These are phyloP conservation scores for Dicycla oo DNA, from an alignment of 2,888 invertebrate species.

Conservation along the genomic window DNA sequence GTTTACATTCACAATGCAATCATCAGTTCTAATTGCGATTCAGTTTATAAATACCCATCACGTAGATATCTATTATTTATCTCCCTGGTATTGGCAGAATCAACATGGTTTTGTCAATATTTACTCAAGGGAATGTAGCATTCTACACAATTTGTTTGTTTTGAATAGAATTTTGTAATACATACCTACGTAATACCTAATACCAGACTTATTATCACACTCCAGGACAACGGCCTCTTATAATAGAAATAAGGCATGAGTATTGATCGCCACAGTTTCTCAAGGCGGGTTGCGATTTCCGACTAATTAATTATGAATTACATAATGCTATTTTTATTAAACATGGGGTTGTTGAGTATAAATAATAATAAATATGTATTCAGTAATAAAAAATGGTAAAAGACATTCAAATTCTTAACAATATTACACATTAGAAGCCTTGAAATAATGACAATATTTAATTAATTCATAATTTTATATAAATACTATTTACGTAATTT, in stretches of 20 bases:
- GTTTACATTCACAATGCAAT: constrained; percentile 14
- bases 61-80: neutral
- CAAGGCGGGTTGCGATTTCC: neutral
- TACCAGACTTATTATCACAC: neutral
- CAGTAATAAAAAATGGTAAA: no score
- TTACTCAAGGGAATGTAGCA: neutral
- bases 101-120: neutral
- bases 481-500: no score
- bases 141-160: neutral
- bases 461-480: no score
- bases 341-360: neutral
- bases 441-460: no score
- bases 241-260: neutral
- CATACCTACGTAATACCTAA: no score
- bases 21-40: constrained; percentile 20
- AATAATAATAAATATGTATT: no score
- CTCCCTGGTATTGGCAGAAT: no score
- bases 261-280: neutral
- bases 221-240: neutral
- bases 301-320: neutral
- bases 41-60: constrained; percentile 6
- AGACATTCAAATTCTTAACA: no score
- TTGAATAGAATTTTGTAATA: neutral
- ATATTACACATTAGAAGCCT: no score
- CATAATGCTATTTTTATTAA: no score